These are phyloP conservation scores for Agrochola lota DNA, from an alignment of 2,888 invertebrate genomes.

Conservation along the genomic window DNA sequence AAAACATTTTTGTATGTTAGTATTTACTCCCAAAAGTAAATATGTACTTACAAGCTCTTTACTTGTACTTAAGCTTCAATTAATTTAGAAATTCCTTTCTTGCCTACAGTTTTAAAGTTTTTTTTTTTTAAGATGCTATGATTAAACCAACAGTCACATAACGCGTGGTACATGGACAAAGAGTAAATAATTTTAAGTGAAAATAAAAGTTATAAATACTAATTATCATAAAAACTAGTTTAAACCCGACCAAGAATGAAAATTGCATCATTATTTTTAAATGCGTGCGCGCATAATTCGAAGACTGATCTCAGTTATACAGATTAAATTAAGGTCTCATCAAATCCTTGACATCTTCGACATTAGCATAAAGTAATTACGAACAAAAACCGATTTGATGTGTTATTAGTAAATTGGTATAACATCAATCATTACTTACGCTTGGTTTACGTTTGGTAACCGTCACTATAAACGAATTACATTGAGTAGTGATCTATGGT, in stretches of 20 bases:
- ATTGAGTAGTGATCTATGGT: constrained; percentile 25
- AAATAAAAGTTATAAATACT: constrained; percentile 14
- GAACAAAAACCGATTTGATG: constrained; percentile 67
- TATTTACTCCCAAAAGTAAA: constrained; percentile 17
- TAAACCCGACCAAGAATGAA: constrained; percentile 37
- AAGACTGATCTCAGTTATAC: constrained; percentile 47
- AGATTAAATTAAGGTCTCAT: constrained; percentile 70
- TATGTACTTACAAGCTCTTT: constrained; percentile 7
- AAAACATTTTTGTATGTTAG: constrained; percentile 15
- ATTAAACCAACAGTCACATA: neutral
- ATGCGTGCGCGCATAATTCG: constrained; percentile 36
- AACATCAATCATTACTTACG: constrained; percentile 59
- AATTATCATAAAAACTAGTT: constrained; percentile 28
- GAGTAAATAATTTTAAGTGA: neutral
- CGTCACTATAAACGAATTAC: constrained; percentile 34
- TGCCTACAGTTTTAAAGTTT: neutral
- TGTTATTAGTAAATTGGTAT: constrained; percentile 63
- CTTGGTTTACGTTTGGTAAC: constrained; percentile 18
- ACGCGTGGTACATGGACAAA: neutral
- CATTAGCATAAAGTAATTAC: constrained; percentile 68
- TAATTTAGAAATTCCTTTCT: neutral
- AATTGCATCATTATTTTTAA: constrained; percentile 47
- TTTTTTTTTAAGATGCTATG: neutral
- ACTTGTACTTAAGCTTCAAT: neutral
- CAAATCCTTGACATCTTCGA: constrained; percentile 66